Base-by-base conservation (phyloP, 2,888 invertebrate species). In the Dione juno region DNA sequence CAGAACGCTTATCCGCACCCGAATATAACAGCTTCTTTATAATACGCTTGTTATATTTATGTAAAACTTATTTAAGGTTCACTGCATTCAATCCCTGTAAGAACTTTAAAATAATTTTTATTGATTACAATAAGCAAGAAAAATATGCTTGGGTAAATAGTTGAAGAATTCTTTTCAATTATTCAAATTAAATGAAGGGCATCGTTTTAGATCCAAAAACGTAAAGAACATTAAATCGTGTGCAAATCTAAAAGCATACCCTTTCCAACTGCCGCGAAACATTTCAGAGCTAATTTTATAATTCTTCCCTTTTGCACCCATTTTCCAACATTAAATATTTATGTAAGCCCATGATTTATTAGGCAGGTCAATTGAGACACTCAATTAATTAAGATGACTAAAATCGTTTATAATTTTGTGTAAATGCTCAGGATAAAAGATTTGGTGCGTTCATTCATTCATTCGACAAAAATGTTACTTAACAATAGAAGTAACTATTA, bases 301-400 rank as follows among this genome's bases (percentile, higher is more conserved):
- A 92, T 88, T 90, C 85, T 89, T 88, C 90, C 90, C 90, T 92
- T 91, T 64, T 90, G 84, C 84, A 82, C 81, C 84, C 88, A 89
- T 92, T 92, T 92, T 89, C 88, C 80, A 78, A 82, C 80, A 88
- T 92, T 85, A 90, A 92, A 87, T 84, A 91, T 92, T 90, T 85
- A 92, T 86, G 77, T 81, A 81, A 78, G 82, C 82, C 83, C 82
- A 83, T 79, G 84, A 87, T 89, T 88, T 86, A 82, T 85, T 83
- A 83, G 81, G 79, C 81, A 82, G 83, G 82, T 84, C 84, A 86
- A 88, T 86, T 88, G 81, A 77, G 77, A 79, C 82, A 77, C 75
- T 70, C 67, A 82, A 84, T 85, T 78, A 85, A 88, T 64, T 53
- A 66, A 75, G 78, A 75, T 71, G 67, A 77, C 73, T 75, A 76